Evolutionary conservation across 2,113 vertebrate genomes (phyloP).

Genomic region (Pelmatolapia mariae): DNA sequence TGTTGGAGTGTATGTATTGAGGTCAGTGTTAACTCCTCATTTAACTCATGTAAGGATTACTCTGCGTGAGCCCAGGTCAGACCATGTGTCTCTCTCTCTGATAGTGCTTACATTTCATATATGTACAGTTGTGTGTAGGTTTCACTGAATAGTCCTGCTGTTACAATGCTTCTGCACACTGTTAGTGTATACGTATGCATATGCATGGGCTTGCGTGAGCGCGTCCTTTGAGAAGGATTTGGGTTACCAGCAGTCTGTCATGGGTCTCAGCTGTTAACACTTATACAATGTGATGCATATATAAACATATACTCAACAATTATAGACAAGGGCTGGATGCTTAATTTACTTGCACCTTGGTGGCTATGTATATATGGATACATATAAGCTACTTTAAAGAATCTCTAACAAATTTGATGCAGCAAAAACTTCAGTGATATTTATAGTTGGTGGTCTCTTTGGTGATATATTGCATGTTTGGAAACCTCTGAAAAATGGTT

Average conservation of each 20-base stretch:
- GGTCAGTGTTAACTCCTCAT: conserved; percentile 54
- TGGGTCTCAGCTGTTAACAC: not conserved
- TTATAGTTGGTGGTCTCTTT: not conserved
- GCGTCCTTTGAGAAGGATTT: not conserved
- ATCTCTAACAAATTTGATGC: not conserved
- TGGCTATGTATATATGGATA: not conserved
- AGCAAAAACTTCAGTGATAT: not conserved
- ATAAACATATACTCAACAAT: not conserved
- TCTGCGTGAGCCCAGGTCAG: conserved; percentile 10
- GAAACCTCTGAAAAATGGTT: not conserved
- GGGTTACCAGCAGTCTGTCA: not conserved
- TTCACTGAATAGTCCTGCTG: not conserved
- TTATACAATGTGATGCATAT: conserved; percentile 6
- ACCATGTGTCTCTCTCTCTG: conserved; percentile 38
- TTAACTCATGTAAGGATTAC: conserved; percentile 59
- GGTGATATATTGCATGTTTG: not conserved
- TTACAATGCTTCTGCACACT: not conserved
- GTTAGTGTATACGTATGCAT: not conserved
- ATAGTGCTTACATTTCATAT: not conserved
- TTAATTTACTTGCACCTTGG: not conserved
- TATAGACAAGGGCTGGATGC: not conserved
- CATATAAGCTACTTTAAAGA: not conserved
- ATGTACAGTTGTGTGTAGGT: not conserved
- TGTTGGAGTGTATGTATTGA: conserved; percentile 2
- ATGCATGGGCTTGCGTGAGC: not conserved